Percentiles rank a stretch among this genome's conserved stretches.
Conservation (phyloP, 1,140 invertebrate species). For the Leptinotarsa defecta region DNA sequence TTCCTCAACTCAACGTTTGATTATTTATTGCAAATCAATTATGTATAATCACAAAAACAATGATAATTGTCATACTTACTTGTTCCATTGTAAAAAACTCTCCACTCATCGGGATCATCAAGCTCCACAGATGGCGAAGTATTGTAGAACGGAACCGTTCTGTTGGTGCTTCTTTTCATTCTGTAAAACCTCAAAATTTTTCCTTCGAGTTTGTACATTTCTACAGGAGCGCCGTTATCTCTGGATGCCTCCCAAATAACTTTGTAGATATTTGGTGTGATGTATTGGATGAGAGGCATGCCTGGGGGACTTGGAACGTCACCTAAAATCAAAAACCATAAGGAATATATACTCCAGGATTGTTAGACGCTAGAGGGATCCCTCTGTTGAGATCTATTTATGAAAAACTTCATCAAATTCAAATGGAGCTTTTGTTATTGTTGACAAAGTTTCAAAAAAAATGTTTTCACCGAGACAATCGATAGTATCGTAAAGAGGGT, state of each 20-base stretch:
- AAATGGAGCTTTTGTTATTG: no score
- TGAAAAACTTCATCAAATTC: no score
- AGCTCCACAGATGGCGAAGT: constrained; percentile 57
- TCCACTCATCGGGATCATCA: constrained; percentile 61
- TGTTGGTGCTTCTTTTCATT: constrained; percentile 49
- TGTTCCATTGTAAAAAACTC: constrained; percentile 79
- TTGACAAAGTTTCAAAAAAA: no score
- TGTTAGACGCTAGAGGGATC: no score
- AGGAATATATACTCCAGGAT: no score
- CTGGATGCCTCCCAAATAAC: constrained; percentile 72
- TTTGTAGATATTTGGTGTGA: constrained; percentile 70
- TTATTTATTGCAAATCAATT: not conserved
- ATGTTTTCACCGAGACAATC: no score
- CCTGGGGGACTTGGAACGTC: constrained; percentile 71
- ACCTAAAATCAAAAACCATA: constrained; percentile 52
- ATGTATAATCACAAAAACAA: constrained; percentile 1
- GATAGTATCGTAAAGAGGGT: no score
- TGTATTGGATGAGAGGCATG: constrained; percentile 66
- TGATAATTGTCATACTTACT: constrained; percentile 54
- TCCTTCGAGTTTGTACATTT: constrained; percentile 66
- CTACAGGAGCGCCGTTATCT: constrained; percentile 68
- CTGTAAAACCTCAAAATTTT: constrained; percentile 48
- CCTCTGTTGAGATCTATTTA: no score
- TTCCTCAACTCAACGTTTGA: no score
- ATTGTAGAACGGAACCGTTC: constrained; percentile 48